These are phyloP conservation scores for Irena cyanogastra DNA, from an alignment of 2,113 vertebrate genomes.

Conservation along the genomic window DNA sequence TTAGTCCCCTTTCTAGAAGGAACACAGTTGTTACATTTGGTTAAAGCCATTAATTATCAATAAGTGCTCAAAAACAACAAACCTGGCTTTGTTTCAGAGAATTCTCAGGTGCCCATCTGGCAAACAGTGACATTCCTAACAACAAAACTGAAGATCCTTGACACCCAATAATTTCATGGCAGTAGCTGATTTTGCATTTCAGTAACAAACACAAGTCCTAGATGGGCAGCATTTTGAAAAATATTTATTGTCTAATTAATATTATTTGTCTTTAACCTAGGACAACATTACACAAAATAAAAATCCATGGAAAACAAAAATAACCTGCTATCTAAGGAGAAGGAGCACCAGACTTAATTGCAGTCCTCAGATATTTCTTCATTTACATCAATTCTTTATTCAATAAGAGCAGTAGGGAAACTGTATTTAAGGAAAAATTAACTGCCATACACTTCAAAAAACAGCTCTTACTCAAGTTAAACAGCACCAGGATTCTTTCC, in stretches of 20 bases:
- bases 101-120: background rate
- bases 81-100: background rate
- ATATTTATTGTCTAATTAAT: background rate
- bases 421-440: background rate
- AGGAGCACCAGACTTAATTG: background rate
- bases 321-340: background rate
- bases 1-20: background rate
- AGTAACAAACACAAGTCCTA: background rate
- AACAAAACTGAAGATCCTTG: background rate
- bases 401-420: background rate
- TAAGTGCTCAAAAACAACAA: background rate
- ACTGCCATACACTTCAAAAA: background rate
- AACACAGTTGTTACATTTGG: background rate
- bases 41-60: background rate
- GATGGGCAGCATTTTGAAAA: background rate
- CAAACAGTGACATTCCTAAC: background rate
- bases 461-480: background rate
- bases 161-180: background rate
- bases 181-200: constrained; percentile 5
- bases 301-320: background rate
- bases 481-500: background rate
- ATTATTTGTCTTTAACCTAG: background rate
- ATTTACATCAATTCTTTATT: background rate
- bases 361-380: background rate
- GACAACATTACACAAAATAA: background rate